Conservation (phyloP, 1,140 invertebrate species). For the Drosophila yakuba region DNA sequence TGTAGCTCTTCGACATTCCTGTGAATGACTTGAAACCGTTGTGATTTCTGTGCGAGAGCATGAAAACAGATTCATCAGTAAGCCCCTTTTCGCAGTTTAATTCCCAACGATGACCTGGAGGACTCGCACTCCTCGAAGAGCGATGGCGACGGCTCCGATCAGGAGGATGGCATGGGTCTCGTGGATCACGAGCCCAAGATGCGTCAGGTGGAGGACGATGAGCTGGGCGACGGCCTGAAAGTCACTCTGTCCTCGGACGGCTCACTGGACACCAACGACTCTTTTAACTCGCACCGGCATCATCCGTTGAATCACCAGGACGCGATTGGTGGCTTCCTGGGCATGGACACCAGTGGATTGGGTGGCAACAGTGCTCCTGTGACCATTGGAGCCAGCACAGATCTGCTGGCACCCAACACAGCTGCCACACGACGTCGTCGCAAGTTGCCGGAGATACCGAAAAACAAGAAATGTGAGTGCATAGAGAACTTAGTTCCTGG, state of each 20-base stretch:
- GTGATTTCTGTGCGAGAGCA: neutral
- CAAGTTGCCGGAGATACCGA: constrained; percentile 94
- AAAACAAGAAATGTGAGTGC: constrained; percentile 91
- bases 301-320: constrained; percentile 82
- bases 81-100: constrained; percentile 46
- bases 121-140: constrained; percentile 92
- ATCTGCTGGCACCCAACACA: constrained; percentile 61
- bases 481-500: neutral
- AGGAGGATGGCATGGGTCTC: constrained; percentile 66
- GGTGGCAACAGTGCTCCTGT: constrained; percentile 36
- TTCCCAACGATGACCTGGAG: constrained; percentile 85
- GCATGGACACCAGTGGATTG: constrained; percentile 50
- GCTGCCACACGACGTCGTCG: constrained; percentile 87
- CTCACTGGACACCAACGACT: constrained; percentile 76
- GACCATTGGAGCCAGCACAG: constrained; percentile 58
- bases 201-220: constrained; percentile 82
- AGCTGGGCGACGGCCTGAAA: constrained; percentile 84
- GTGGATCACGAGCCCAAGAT: constrained; percentile 44
- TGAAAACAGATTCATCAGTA: neutral
- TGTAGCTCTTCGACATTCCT: neutral
- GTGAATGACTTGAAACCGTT: neutral
- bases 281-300: constrained; percentile 80
- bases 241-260: constrained; percentile 70
- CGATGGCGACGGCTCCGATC: constrained; percentile 87
- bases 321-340: constrained; percentile 77